Evolutionary conservation across 2,797 vertebrate genomes (phyloP), one percentile per base, ranked within the genome.

Genomic region (Manis javanica): DNA sequence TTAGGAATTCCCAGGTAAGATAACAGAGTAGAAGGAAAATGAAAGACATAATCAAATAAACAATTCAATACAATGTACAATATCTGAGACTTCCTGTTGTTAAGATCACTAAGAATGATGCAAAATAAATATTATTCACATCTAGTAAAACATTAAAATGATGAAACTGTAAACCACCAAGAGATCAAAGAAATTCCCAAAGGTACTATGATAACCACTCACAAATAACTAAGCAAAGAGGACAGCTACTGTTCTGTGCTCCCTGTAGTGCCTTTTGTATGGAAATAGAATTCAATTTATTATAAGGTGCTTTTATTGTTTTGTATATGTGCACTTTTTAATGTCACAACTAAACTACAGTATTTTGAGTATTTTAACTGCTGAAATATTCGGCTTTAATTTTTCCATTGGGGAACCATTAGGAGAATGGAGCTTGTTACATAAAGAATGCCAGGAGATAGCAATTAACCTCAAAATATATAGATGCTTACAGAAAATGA

Each of bases 341-440:
- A 87, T 51, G n/a, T 71, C 57, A 91, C 64, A 82, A 55, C 21
- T 68, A 61, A 31, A 34, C 29, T 66, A 87, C 5, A 87, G 11
- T 23, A 85, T 68, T 26, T 59, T 78, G 29, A 87, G 9, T 34
- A 87, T 63, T 94, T 91, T 57, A 91, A 63, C 55, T 84, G 14
- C 29, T 18, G 88, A 46, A 94, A 71, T 75, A 69, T 85, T 78
- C 93, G 59, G 5, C 14, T 96, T 90, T 55, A 55, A 66, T 88
- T 66, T 92, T 81, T 87, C 49, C 57, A 49, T 0, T 69, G 5
- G 23, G 5, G 3, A 2, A 84, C 23, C 53, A 90, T 46, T 57
- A 79, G 10, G 59, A 91, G 12, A 93, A 92, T 21, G 29, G n/a
- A 72, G 7, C 5, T 87, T 71, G 19, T 87, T 89, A 87, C 59